phyloP scores from a whole-genome alignment of 2,797 vertebrate species.

The Characodon lateralis region DNA sequence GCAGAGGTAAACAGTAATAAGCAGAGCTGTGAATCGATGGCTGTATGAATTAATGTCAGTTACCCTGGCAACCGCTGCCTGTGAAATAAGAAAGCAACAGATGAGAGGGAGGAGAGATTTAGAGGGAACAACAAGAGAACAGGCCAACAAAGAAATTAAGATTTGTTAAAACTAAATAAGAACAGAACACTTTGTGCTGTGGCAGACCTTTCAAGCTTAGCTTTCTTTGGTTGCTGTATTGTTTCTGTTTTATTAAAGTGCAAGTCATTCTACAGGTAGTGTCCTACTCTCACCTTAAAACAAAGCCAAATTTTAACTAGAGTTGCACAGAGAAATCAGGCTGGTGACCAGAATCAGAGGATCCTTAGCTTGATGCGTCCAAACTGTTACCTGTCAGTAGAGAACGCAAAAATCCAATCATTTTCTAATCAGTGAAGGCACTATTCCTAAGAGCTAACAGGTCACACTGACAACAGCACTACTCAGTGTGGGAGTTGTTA shows the following conservation, averaged over 20 bases:
- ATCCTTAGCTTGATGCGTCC: no score
- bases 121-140: conserved; percentile 7
- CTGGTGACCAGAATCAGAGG: no score
- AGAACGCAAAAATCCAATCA: no score
- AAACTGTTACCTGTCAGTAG: no score
- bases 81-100: conserved; percentile 33
- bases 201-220: neutral
- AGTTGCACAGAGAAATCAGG: neutral
- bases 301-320: neutral
- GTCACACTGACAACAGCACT: no score
- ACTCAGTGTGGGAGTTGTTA: no score
- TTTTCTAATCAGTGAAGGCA: no score
- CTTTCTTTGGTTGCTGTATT: neutral
- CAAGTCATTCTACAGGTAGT: neutral
- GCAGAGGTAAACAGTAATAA: conserved; percentile 48
- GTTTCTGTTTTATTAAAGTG: neutral
- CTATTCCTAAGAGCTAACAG: no score
- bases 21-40: conserved; percentile 41
- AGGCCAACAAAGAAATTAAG: neutral
- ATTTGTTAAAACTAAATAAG: neutral
- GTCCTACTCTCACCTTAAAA: neutral
- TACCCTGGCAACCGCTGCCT: conserved; percentile 61
- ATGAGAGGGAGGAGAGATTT: conserved; percentile 5
- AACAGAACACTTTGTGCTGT: neutral
- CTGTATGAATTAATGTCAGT: conserved; percentile 60